Base-by-base conservation (phyloP, 1,140 invertebrate genomes). In the Campodea augens region DNA sequence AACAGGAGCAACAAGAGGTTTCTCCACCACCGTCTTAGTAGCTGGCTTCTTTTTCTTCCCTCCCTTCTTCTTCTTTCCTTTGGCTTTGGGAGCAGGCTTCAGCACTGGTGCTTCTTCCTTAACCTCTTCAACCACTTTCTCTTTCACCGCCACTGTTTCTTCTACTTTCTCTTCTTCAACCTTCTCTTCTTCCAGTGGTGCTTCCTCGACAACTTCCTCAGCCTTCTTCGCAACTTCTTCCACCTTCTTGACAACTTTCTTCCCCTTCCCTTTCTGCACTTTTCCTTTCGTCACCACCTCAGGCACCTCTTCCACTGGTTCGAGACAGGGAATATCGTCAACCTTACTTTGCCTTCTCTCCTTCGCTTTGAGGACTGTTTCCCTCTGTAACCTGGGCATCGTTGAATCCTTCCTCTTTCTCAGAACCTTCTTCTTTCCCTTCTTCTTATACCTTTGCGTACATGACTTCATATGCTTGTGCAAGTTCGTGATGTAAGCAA, bases 401-500 rank as follows among this genome's bases (percentile, higher is more conserved):
- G 27, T 7, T 15, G 27, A 7, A 32, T 10, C 15, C 7, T 7
- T 15, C 27, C 27, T 15, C 27, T 32, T 32, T 15, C 15, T 32
- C 15, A 15, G 7, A 10, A 10, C 27, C 27, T 32, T 32, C 27
- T 15, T 15, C 27, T 32, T 32, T 32, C 27, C 27, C n/a, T n/a
- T n/a, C n/a, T n/a, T n/a, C n/a, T n/a, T n/a, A 10, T 22, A 18
- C 23, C 18, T 39, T 21, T 18, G 38, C 13, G 19, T n/a, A 38
- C 43, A 45, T 20, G 19, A 20, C 5, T 32, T n/a, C n/a, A 36
- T 24, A 45, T 45, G 43, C 22, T 37, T 45, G 10, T 45, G 24
- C 29, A 45, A 22, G 4, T 21, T 15, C 21, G 43, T 38, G 12
- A 18, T 22, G 21, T 45, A 45, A 13, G 36, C 25, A 25, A 45